Conservation (phyloP, 2,113 vertebrate genomes). For the Ciconia maguari region DNA sequence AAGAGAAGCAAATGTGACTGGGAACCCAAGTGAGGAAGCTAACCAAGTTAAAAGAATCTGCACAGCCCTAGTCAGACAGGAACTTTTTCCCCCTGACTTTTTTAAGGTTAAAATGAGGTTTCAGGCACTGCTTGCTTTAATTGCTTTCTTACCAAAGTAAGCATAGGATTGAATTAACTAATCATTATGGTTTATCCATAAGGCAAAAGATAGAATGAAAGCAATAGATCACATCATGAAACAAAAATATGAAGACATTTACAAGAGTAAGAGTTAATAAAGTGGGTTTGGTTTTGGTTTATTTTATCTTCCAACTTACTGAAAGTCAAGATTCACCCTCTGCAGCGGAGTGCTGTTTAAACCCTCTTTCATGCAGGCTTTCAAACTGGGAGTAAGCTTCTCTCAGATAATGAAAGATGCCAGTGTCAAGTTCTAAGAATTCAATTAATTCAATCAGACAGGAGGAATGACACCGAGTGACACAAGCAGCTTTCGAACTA, state of each 20-base stretch:
- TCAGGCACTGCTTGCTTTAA: not conserved
- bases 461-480: not conserved
- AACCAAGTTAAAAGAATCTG: not conserved
- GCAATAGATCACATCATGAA: not conserved
- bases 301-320: not conserved
- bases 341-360: not conserved
- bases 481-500: not conserved
- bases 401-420: not conserved
- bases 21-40: not conserved
- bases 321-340: not conserved
- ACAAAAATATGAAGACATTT: not conserved
- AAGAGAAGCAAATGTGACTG: conserved; percentile 22
- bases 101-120: not conserved
- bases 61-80: not conserved
- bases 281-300: not conserved
- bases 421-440: not conserved
- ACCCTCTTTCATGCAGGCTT: not conserved
- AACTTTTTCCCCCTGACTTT: not conserved
- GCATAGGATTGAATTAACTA: not conserved
- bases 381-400: not conserved
- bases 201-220: not conserved
- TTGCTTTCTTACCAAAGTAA: not conserved
- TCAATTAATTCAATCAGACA: not conserved
- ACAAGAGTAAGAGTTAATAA: not conserved
- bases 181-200: not conserved